Percentiles rank a stretch among this genome's conserved stretches.
Conservation (phyloP, 2,888 invertebrate species). For the Balanococcus diminutus region DNA sequence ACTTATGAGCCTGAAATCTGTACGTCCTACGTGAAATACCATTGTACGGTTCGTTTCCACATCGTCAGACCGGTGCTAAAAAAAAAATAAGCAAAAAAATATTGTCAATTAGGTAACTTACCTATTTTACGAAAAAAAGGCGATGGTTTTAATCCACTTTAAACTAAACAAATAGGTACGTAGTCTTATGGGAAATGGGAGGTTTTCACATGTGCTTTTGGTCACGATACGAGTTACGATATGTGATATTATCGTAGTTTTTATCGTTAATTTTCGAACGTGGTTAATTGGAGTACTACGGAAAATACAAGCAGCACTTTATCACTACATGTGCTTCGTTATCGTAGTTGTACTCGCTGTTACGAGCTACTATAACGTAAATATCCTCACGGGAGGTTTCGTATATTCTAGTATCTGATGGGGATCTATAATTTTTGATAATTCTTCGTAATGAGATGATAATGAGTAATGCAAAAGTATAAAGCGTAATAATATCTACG, state of each 20-base stretch:
- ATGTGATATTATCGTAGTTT: too few species aligned
- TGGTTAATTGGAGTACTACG: neutral
- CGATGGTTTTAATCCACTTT: too few species aligned
- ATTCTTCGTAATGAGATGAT: neutral
- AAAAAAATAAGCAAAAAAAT: neutral
- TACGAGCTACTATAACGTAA: neutral
- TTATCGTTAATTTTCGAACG: neutral
- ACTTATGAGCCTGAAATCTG: conserved; percentile 87
- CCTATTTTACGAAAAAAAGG: too few species aligned
- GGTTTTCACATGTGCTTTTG: neutral
- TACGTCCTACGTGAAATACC: conserved; percentile 87
- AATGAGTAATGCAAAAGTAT: too few species aligned
- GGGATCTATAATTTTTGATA: neutral
- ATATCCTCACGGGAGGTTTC: neutral
- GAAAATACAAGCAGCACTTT: neutral
- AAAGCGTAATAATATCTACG: too few species aligned
- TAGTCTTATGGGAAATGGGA: neutral
- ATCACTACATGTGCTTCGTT: neutral
- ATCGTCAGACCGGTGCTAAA: conserved; percentile 57
- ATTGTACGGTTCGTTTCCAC: conserved; percentile 87
- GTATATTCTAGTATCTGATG: neutral
- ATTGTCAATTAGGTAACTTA: neutral
- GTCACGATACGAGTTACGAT: neutral
- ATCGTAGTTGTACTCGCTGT: neutral
- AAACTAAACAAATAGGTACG: too few species aligned